Percentiles rank a stretch among this genome's conserved stretches.
These are phyloP conservation scores for Salmo trutta DNA, from an alignment of 2,797 vertebrate species.

Conservation along the genomic window DNA sequence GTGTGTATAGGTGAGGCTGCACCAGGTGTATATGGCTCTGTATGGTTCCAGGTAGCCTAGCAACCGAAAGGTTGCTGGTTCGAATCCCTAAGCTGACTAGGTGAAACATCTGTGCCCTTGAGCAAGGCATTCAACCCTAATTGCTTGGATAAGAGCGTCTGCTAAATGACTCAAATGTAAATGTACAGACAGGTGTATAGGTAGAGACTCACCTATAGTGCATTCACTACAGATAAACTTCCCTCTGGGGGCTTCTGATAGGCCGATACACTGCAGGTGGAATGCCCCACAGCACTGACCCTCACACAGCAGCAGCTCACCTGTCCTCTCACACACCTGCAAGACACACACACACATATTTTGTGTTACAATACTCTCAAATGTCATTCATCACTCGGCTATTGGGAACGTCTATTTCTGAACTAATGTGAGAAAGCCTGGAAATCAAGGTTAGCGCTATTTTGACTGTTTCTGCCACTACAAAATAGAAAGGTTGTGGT, in stretches of 20 bases:
- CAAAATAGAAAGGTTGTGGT: not conserved
- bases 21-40: not conserved
- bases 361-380: not conserved
- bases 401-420: not conserved
- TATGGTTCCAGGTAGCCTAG: no score
- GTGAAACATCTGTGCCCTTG: no score
- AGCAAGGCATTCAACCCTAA: no score
- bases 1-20: not conserved
- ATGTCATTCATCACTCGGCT: not conserved
- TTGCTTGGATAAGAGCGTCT: no score
- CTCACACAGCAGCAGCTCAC: constrained; percentile 92
- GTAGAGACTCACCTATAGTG: constrained; percentile 81
- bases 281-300: constrained; percentile 97
- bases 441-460: not conserved
- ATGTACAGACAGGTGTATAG: no score
- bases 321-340: constrained; percentile 94
- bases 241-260: constrained; percentile 86
- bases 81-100: no score
- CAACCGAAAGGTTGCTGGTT: no score
- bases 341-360: not conserved
- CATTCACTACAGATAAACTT: constrained; percentile 95
- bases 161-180: no score
- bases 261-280: constrained; percentile 91
- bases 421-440: not conserved
- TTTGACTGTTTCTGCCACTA: not conserved